Conservation (phyloP, 1,140 invertebrate genomes). For the Solen grandis region DNA sequence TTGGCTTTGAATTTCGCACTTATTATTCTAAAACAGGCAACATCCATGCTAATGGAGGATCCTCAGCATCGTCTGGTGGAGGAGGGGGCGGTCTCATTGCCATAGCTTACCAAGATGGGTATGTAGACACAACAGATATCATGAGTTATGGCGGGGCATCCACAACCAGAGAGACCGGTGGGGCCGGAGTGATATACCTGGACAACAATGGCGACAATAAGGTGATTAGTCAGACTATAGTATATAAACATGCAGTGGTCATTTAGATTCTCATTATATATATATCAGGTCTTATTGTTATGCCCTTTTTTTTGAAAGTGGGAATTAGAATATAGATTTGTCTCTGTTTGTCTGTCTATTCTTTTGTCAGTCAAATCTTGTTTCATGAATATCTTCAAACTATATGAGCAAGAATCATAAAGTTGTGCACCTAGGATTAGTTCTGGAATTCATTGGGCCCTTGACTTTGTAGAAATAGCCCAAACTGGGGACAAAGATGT, state of each 20-base stretch:
- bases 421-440: too few relatives aligned
- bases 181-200: conserved; percentile 66
- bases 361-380: background rate
- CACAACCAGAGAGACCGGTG: conserved; percentile 49
- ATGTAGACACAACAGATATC: conserved; percentile 55
- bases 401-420: too few relatives aligned
- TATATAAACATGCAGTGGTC: too few relatives aligned
- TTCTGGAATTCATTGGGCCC: too few relatives aligned
- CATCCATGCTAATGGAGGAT: conserved; percentile 59
- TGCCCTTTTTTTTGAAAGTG: background rate
- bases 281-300: too few relatives aligned
- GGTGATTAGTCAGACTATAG: too few relatives aligned
- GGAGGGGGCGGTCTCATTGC: conserved; percentile 69
- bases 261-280: too few relatives aligned
- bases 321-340: background rate
- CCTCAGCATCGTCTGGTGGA: conserved; percentile 54
- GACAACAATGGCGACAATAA: conserved; percentile 30
- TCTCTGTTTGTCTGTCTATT: background rate
- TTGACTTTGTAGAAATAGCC: too few relatives aligned
- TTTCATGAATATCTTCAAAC: background rate
- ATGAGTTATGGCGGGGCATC: conserved; percentile 62
- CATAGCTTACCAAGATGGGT: conserved; percentile 59
- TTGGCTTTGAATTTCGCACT: too few relatives aligned
- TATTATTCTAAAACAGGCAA: conserved; percentile 34
- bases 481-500: too few relatives aligned